Conservation (phyloP, 2,113 vertebrate genomes). For the Lepus europaeus region DNA sequence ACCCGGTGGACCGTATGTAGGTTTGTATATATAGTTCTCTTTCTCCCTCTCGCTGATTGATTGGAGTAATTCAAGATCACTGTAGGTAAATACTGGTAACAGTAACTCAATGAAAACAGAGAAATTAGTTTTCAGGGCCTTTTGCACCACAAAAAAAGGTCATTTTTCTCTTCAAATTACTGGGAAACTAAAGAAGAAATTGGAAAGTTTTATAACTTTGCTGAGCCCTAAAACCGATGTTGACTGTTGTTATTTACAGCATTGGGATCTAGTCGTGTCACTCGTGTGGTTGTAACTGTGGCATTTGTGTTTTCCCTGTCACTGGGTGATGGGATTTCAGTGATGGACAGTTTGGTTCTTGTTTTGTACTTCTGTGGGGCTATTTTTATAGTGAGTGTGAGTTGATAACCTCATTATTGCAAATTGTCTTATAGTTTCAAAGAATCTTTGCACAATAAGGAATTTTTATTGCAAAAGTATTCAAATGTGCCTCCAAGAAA, state of each 20-base stretch:
- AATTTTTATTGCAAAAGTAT: conserved; percentile 63
- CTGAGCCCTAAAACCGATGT: conserved; percentile 19
- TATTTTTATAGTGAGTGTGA: conserved; percentile 57
- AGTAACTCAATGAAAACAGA: conserved; percentile 59
- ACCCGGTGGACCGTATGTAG: conserved; percentile 92
- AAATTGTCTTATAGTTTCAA: conserved; percentile 58
- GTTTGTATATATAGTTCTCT: conserved; percentile 84
- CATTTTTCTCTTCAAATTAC: conserved; percentile 33
- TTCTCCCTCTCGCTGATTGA: conserved; percentile 72
- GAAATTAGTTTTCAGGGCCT: conserved; percentile 56
- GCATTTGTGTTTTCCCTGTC: conserved; percentile 37
- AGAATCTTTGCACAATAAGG: conserved; percentile 1
- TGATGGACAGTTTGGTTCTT: conserved; percentile 36
- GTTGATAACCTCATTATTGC: neutral
- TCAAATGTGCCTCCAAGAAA: conserved; percentile 48
- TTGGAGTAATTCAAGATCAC: conserved; percentile 74
- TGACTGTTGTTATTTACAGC: conserved; percentile 45
- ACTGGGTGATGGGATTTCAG: conserved; percentile 50
- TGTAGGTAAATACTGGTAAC: conserved; percentile 74
- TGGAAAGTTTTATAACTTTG: conserved; percentile 38
- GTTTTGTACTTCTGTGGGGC: conserved; percentile 38
- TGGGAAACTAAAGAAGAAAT: conserved; percentile 32
- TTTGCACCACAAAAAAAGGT: conserved; percentile 41
- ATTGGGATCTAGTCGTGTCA: conserved; percentile 37
- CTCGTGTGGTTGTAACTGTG: neutral